Evolutionary conservation across 2,113 vertebrate species (phyloP).

Genomic region (Alaudala cheleensis): DNA sequence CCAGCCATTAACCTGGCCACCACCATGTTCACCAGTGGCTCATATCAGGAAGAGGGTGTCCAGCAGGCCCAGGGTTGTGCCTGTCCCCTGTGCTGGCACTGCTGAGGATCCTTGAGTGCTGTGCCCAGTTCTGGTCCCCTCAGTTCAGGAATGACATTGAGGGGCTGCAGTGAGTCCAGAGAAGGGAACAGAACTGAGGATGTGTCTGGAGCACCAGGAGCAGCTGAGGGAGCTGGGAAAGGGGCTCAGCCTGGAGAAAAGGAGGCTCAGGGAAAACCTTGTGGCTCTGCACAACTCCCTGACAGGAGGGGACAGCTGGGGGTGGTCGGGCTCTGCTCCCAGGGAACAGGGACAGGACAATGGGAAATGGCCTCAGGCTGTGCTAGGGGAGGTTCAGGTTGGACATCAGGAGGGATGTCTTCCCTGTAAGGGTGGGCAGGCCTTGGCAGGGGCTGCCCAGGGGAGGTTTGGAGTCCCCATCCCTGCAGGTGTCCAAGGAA

Average conservation of each 20-base stretch:
- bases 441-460: background rate
- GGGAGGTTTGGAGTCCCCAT: background rate
- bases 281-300: background rate
- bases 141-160: background rate
- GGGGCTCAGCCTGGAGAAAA: background rate
- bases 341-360: background rate
- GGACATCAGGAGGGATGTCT: background rate
- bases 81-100: background rate
- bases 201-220: background rate
- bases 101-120: background rate
- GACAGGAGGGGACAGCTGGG: fast-evolving
- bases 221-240: background rate
- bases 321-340: background rate
- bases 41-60: background rate
- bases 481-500: background rate
- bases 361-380: fast-evolving
- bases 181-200: background rate
- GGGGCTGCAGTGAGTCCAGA: background rate
- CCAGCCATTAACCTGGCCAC: fast-evolving
- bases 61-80: background rate
- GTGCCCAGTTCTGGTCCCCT: background rate
- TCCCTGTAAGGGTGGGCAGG: background rate
- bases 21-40: background rate
- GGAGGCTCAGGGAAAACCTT: background rate
- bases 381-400: background rate